Evolutionary conservation across 2,888 invertebrate species (phyloP).

Genomic region (Arctia plantaginis): DNA sequence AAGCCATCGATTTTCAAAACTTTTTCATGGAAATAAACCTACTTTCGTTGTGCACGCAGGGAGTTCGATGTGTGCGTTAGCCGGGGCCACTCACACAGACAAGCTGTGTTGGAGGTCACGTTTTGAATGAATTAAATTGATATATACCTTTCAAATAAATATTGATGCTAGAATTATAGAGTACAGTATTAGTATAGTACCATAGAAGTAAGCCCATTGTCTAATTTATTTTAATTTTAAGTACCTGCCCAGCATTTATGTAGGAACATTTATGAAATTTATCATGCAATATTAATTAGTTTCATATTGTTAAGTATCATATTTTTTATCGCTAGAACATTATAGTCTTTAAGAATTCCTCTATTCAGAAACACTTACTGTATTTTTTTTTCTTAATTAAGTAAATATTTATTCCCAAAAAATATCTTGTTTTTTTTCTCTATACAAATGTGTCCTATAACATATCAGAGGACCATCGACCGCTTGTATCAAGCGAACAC

Average conservation of each 20-base stretch:
- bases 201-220: neutral
- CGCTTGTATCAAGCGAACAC: constrained; percentile 76
- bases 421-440: constrained; percentile 29
- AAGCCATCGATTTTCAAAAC: constrained; percentile 87
- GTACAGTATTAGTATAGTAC: neutral
- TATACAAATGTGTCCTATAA: constrained; percentile 45
- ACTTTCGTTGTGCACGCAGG: constrained; percentile 81
- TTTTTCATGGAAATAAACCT: constrained; percentile 87
- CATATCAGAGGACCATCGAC: constrained; percentile 73
- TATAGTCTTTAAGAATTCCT: neutral
- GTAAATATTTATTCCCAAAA: neutral
- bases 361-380: neutral
- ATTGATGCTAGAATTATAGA: neutral
- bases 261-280: too few relatives aligned
- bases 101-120: constrained; percentile 71
- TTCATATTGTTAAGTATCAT: neutral
- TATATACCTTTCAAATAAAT: constrained; percentile 22
- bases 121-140: constrained; percentile 57
- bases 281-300: neutral
- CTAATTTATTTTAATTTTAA: neutral
- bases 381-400: neutral
- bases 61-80: constrained; percentile 66
- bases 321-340: neutral
- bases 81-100: constrained; percentile 65
- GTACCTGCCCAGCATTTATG: neutral